Evolutionary conservation across 2,888 invertebrate genomes (phyloP).

Genomic region (Saturnia japonica): DNA sequence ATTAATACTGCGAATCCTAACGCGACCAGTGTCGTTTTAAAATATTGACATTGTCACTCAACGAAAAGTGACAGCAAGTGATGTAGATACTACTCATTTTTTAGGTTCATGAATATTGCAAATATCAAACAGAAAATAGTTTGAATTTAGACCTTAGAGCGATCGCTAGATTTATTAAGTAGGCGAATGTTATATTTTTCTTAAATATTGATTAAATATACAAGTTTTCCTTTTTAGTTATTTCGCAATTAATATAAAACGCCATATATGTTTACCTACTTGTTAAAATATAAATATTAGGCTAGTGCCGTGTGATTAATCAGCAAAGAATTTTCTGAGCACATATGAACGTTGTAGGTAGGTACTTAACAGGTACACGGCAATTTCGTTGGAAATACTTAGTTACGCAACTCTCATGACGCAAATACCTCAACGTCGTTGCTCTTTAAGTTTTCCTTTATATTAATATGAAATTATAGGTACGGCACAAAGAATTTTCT

Average conservation of each 20-base stretch:
- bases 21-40: too few species aligned
- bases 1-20: too few species aligned
- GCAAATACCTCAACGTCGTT: constrained; percentile 18
- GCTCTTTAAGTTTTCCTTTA: constrained; percentile 18
- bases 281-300: constrained; percentile 12
- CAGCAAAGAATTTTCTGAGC: constrained; percentile 19
- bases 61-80: too few species aligned
- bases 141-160: too few species aligned
- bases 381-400: constrained; percentile 19
- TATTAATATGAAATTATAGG: background rate
- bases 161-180: too few species aligned
- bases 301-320: constrained; percentile 17
- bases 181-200: too few species aligned
- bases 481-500: background rate
- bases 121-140: too few species aligned
- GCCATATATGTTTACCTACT: background rate
- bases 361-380: constrained; percentile 18
- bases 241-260: background rate
- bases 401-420: constrained; percentile 27
- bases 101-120: too few species aligned
- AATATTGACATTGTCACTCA: too few species aligned
- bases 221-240: too few species aligned
- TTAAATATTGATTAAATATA: too few species aligned
- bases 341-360: constrained; percentile 14
- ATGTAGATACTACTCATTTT: too few species aligned